Percentiles rank a stretch among this genome's conserved stretches.
phyloP scores from a whole-genome alignment of 1,140 invertebrate genomes.

The Papilio polyxenes region DNA sequence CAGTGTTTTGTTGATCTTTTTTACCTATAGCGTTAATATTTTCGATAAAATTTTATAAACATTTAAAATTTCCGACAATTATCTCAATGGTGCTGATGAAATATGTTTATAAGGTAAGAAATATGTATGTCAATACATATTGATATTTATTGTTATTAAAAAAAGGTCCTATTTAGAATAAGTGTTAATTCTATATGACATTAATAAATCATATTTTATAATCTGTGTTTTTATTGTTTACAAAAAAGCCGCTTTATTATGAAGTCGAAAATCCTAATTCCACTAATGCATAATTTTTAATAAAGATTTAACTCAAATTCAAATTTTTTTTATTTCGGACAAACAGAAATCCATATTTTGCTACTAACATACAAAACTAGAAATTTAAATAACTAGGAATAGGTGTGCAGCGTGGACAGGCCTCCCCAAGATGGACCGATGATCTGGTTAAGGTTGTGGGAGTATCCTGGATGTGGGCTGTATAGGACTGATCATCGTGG shows the following conservation, averaged over 20 bases:
- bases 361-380: too few species aligned
- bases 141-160: background rate
- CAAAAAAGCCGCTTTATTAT: background rate
- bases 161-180: constrained; percentile 39
- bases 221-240: constrained; percentile 6
- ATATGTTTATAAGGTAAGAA: background rate
- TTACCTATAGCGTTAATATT: background rate
- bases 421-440: too few species aligned
- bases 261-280: too few species aligned
- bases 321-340: too few species aligned
- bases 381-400: too few species aligned
- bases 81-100: background rate
- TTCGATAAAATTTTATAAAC: background rate
- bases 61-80: background rate
- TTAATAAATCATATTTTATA: constrained; percentile 49
- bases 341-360: too few species aligned
- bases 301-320: too few species aligned
- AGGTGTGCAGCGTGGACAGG: too few species aligned
- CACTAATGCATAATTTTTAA: too few species aligned
- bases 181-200: constrained; percentile 53
- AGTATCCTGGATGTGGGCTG: too few species aligned
- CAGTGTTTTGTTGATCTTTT: background rate
- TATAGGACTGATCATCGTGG: too few species aligned
- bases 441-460: too few species aligned
- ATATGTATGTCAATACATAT: background rate